These are phyloP conservation scores for Cantharis flavilabris DNA, from an alignment of 2,888 invertebrate species.

Conservation along the genomic window DNA sequence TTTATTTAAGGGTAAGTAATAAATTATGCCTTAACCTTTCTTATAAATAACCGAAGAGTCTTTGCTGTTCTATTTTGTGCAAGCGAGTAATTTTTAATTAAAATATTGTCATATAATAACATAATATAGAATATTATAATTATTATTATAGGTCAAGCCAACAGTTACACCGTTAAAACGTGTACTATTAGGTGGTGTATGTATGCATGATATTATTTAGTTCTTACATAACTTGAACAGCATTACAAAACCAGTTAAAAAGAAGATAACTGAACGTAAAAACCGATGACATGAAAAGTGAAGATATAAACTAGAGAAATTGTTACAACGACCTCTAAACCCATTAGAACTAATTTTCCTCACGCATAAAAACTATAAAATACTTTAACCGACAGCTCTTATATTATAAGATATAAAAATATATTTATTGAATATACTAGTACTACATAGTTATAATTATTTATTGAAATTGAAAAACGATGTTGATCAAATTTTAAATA, in stretches of 20 bases:
- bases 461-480: no score
- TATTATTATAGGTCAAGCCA: no score
- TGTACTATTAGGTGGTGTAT: no score
- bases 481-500: no score
- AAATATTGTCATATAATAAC: background rate
- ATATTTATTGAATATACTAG: no score
- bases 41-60: background rate
- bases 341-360: background rate
- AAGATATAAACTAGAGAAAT: background rate
- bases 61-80: background rate
- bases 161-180: no score
- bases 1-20: background rate
- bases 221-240: background rate
- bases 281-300: background rate
- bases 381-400: no score
- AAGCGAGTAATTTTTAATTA: background rate
- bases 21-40: background rate
- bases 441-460: no score
- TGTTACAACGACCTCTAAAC: background rate
- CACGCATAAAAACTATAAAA: background rate
- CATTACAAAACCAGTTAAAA: background rate
- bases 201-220: background rate
- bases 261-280: background rate
- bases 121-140: no score
- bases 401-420: no score